phyloP scores from a whole-genome alignment of 2,888 invertebrate genomes.

The Pachydiplax longipennis region DNA sequence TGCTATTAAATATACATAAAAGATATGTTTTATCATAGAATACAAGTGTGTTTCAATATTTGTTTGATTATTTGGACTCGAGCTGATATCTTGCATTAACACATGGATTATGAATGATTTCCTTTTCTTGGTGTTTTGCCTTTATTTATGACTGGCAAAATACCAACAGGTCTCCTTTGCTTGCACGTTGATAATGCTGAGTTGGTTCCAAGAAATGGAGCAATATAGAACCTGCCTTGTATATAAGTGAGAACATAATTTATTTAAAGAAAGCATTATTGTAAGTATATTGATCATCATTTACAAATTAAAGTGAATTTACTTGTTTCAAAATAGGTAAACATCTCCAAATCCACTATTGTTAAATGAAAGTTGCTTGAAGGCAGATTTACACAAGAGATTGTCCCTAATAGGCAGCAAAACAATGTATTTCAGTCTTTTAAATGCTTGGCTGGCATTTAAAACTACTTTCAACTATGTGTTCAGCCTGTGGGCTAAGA shows the following conservation, averaged over 20 bases:
- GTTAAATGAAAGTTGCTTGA: too few species aligned
- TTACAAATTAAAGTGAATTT: background rate
- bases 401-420: too few species aligned
- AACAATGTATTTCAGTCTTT: too few species aligned
- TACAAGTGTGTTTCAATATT: background rate
- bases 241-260: background rate
- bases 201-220: constrained; percentile 8
- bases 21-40: too few species aligned
- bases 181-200: constrained; percentile 9
- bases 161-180: constrained; percentile 27
- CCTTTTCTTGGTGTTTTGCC: constrained; percentile 44
- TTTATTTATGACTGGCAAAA: constrained; percentile 11
- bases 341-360: background rate
- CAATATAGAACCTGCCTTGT: constrained; percentile 9
- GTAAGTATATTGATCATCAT: background rate
- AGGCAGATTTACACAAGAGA: too few species aligned
- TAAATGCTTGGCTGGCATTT: too few species aligned
- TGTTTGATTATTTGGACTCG: background rate
- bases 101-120: background rate
- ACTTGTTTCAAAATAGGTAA: background rate
- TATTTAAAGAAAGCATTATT: background rate
- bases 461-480: too few species aligned
- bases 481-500: too few species aligned
- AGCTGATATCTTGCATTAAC: background rate
- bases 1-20: too few species aligned